Conservation (phyloP, 2,888 invertebrate species). For the Papilio protenor region DNA sequence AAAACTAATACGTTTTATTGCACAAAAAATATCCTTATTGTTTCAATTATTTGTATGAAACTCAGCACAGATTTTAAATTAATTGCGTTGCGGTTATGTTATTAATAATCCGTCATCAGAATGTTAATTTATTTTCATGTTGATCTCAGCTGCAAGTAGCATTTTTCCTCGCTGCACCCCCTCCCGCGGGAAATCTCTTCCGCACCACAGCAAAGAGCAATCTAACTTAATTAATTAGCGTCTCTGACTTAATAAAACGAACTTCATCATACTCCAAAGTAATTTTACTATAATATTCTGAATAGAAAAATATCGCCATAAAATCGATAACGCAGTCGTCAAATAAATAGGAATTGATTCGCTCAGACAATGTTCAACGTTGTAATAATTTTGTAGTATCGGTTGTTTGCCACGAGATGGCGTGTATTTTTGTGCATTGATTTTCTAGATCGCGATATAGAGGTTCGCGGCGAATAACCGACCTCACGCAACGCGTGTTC, state of each 20-base stretch:
- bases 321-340: background rate
- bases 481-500: too few relatives aligned
- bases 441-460: too few relatives aligned
- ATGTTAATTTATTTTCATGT: background rate
- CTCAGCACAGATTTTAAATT: background rate
- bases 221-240: constrained; percentile 19
- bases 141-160: background rate
- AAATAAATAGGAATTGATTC: background rate
- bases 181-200: constrained; percentile 16
- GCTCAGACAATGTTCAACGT: too few relatives aligned
- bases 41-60: background rate
- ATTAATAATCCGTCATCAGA: constrained; percentile 2
- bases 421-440: too few relatives aligned
- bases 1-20: background rate
- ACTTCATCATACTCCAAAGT: background rate
- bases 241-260: background rate
- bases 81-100: background rate
- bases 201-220: background rate
- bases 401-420: too few relatives aligned
- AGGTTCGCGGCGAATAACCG: too few relatives aligned
- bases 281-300: background rate
- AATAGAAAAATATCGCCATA: background rate
- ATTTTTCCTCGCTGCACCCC: constrained; percentile 10
- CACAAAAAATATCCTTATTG: background rate
- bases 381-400: too few relatives aligned